Percentiles rank a stretch among this genome's conserved stretches.
Conservation (phyloP, 2,797 vertebrate genomes). For the Cynopterus sphinx region DNA sequence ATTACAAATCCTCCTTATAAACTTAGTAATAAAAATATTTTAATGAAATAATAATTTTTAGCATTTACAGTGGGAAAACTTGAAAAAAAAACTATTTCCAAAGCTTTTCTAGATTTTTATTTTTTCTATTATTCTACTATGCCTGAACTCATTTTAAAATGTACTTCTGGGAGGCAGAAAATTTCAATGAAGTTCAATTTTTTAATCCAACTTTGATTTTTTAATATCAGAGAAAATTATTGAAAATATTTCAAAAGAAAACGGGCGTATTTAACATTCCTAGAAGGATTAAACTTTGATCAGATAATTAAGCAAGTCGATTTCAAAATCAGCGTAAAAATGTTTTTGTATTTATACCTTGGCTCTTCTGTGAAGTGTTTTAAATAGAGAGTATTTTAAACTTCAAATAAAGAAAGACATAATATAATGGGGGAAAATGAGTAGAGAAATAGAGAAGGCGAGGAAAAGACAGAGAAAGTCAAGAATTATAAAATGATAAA, state of each 20-base stretch:
- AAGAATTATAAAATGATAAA: not conserved
- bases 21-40: not conserved
- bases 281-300: slow-evolving; percentile 45
- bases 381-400: not conserved
- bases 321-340: slow-evolving; percentile 45
- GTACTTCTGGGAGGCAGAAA: not conserved
- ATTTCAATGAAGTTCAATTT: slow-evolving; percentile 20
- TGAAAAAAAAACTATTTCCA: not conserved
- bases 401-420: not conserved
- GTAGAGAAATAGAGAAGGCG: not conserved
- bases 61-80: not conserved
- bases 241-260: slow-evolving; percentile 31
- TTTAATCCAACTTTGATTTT: not conserved
- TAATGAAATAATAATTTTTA: not conserved
- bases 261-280: slow-evolving; percentile 40
- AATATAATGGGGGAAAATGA: not conserved
- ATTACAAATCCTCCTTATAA: not conserved
- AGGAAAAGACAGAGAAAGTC: not conserved
- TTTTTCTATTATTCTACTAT: not conserved
- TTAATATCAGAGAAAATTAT: slow-evolving; percentile 40
- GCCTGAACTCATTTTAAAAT: slow-evolving; percentile 2
- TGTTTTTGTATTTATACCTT: slow-evolving; percentile 21
- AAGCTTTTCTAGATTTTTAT: not conserved
- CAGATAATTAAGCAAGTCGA: slow-evolving; percentile 43
- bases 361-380: slow-evolving; percentile 15